Conservation (phyloP, 1,140 invertebrate species). For the Mactra quadrangularis region DNA sequence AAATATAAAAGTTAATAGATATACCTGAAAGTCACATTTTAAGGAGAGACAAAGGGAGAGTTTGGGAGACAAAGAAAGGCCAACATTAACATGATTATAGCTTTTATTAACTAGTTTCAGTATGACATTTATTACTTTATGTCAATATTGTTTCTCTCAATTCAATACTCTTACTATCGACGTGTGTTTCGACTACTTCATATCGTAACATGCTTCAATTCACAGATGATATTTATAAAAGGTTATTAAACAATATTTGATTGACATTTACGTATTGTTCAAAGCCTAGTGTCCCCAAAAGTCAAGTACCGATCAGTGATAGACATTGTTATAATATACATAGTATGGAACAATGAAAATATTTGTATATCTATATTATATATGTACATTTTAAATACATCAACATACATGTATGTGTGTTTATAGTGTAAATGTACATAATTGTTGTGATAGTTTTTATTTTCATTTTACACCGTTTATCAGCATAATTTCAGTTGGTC, state of each 20-base stretch:
- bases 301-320: slow-evolving; percentile 7
- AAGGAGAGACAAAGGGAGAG: too few species aligned
- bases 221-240: slow-evolving; percentile 10
- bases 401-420: too few species aligned
- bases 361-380: too few species aligned
- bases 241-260: slow-evolving; percentile 12
- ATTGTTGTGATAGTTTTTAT: too few species aligned
- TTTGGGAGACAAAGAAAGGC: too few species aligned
- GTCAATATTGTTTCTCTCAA: neutral
- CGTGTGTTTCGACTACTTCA: neutral
- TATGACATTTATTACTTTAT: neutral
- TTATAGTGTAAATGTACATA: too few species aligned
- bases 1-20: too few species aligned
- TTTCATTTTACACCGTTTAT: too few species aligned
- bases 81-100: too few species aligned
- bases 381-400: too few species aligned
- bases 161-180: neutral
- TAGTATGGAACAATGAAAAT: neutral
- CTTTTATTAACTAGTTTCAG: neutral
- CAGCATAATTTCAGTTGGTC: too few species aligned
- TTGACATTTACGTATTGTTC: slow-evolving; percentile 13
- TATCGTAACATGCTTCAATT: neutral
- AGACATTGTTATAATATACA: neutral
- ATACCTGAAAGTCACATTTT: too few species aligned
- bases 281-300: neutral